phyloP scores from a whole-genome alignment of 2,797 vertebrate genomes.

The Okamejei kenojei region DNA sequence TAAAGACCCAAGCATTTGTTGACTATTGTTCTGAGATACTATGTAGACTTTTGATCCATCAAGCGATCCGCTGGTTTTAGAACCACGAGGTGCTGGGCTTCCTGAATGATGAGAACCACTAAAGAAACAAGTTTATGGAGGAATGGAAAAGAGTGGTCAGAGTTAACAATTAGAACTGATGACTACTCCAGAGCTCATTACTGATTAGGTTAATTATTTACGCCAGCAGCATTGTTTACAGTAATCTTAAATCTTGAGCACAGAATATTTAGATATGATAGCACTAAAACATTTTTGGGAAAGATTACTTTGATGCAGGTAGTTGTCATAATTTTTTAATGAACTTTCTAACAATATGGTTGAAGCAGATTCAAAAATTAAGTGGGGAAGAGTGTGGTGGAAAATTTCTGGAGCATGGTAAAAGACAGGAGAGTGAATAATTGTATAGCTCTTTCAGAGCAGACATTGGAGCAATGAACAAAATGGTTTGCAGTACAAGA shows the following conservation, averaged over 20 bases:
- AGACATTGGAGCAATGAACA: too few relatives aligned
- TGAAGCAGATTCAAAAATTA: background rate
- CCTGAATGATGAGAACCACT: slow-evolving; percentile 85
- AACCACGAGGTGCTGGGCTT: slow-evolving; percentile 75
- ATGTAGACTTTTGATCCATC: slow-evolving; percentile 88
- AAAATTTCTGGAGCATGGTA: background rate
- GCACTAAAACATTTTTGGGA: background rate
- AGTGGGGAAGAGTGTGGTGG: too few relatives aligned
- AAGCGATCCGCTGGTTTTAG: slow-evolving; percentile 71
- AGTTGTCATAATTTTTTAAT: background rate
- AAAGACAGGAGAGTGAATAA: background rate
- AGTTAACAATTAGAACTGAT: slow-evolving; percentile 18
- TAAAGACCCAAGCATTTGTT: slow-evolving; percentile 56
- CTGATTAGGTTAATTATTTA: background rate
- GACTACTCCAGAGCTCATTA: background rate
- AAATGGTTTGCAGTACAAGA: background rate
- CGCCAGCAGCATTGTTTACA: background rate
- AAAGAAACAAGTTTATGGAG: slow-evolving; percentile 39
- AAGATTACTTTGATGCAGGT: background rate
- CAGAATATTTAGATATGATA: background rate
- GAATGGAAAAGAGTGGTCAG: background rate
- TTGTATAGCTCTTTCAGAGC: background rate
- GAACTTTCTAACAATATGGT: background rate
- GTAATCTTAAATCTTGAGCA: background rate
- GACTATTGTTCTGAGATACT: slow-evolving; percentile 65